Conservation (phyloP, 1,140 invertebrate genomes). For the Rhyzopertha dominica region DNA sequence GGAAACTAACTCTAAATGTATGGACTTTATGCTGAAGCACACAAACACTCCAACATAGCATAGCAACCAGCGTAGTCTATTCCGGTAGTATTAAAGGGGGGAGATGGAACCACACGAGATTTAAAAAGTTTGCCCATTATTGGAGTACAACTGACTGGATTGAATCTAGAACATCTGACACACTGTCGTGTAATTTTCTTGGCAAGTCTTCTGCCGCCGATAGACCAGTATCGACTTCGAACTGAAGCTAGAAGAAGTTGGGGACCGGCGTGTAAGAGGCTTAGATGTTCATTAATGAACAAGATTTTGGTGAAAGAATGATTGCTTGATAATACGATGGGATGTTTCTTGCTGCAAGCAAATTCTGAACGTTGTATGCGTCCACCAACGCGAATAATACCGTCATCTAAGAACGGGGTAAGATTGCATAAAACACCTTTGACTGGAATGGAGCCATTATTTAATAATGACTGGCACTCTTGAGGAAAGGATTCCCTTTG, state of each 20-base stretch:
- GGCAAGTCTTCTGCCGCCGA: constrained; percentile 15
- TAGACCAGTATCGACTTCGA: constrained; percentile 20
- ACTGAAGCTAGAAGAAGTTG: constrained; percentile 12
- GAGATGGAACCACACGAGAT: background rate
- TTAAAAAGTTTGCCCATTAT: constrained; percentile 18
- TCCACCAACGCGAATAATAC: constrained; percentile 9
- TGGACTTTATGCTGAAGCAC: constrained; percentile 12
- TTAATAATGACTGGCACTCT: too few species aligned
- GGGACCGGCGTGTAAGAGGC: constrained; percentile 24
- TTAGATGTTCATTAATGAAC: constrained; percentile 27
- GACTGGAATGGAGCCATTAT: too few species aligned
- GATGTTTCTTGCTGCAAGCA: constrained; percentile 4
- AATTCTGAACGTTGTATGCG: background rate
- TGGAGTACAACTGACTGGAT: background rate
- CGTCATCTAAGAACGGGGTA: too few species aligned
- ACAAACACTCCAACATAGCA: constrained; percentile 16
- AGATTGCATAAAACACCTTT: too few species aligned
- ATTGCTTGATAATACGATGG: constrained; percentile 5
- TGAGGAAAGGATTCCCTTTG: too few species aligned
- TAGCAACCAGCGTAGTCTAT: constrained; percentile 42
- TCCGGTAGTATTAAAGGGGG: constrained; percentile 31
- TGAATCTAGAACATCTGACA: constrained; percentile 12
- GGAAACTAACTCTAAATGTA: constrained; percentile 30
- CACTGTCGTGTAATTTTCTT: background rate
- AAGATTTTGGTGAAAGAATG: constrained; percentile 2